Percentiles rank a stretch among this genome's conserved stretches.
Evolutionary conservation across 2,888 invertebrate genomes (phyloP).

Genomic region (Gymnosoma rotundatum): DNA sequence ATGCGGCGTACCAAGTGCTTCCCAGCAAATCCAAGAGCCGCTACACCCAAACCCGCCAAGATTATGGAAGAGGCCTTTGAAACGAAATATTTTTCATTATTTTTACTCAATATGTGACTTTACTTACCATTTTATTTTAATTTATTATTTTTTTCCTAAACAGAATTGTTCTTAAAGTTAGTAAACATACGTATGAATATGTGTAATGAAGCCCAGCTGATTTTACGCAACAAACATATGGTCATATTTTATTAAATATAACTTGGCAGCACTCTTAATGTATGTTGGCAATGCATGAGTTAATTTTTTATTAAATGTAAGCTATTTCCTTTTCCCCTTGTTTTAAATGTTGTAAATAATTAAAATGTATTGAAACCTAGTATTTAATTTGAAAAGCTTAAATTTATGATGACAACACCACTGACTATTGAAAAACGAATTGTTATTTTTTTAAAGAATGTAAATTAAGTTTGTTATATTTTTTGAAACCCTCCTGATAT

Average conservation of each 20-base stretch:
- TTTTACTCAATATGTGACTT: background rate
- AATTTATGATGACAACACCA: no score
- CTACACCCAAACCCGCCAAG: conserved; percentile 93
- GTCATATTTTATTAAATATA: background rate
- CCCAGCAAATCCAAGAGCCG: conserved; percentile 94
- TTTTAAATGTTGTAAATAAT: no score
- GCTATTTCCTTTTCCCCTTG: no score
- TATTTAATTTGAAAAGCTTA: no score
- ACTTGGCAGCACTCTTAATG: background rate
- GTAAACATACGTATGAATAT: conserved; percentile 21
- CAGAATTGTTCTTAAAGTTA: conserved; percentile 1
- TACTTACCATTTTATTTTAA: conserved; percentile 26
- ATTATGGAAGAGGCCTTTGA: conserved; percentile 88
- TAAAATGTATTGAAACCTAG: no score
- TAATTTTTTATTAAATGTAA: no score
- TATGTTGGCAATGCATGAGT: background rate
- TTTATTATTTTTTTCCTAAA: conserved; percentile 2
- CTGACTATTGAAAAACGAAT: no score
- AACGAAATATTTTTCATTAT: background rate
- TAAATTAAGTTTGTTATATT: no score
- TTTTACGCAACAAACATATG: conserved; percentile 29
- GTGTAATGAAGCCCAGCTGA: conserved; percentile 14
- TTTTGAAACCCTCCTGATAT: no score
- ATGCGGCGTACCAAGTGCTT: conserved; percentile 89
- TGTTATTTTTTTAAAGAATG: no score